Evolutionary conservation across 2,113 vertebrate genomes (phyloP), one percentile per base, ranked within the genome.

Genomic region (Tyrannus savana): DNA sequence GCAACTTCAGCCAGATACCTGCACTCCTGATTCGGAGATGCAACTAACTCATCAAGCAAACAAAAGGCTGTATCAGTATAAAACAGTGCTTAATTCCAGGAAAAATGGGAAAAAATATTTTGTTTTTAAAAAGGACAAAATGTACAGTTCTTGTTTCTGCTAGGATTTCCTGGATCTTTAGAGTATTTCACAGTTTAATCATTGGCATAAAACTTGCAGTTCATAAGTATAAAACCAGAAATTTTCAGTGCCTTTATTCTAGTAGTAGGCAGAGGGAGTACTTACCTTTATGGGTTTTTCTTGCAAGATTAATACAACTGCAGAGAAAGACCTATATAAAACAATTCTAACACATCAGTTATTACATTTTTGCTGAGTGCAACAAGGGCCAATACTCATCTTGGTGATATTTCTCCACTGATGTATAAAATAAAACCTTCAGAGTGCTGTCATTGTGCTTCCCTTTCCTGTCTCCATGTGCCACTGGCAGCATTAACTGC

Each of bases 141-240:
- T n/a, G 28, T 79, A 42, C 66, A 53, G n/a, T 10, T 3, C 28
- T 87, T 79, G n/a, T 9, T 94, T 58, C 71, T 68, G 9, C 39
- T 64, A 76, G 18, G 72, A 68, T 25, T 89, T 92, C 47, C 62
- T 76, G 79, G 71, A 60, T 73, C 81, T 93, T 94, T 74, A 25
- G 49, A 85, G n/a, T 88, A 81, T 93, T 94, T 90, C 81, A 85
- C 58, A 73, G 67, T 73, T 96, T 60, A 66, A 53, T 56, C 85
- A 49, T 50, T 81, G 49, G 42, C 50, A 68, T 83, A 85, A 95
- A 73, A 62, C 49, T 68, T 91, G n/a, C 9, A 39, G 37, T 76
- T 83, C 13, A 0, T 73, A 83, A 89, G 67, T 28, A 77, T 27
- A n/a, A 77, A 81, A 90, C 58, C 12, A 67, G 88, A 83, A 66